Evolutionary conservation across 2,888 invertebrate genomes (phyloP).

Genomic region (Euphydryas editha): DNA sequence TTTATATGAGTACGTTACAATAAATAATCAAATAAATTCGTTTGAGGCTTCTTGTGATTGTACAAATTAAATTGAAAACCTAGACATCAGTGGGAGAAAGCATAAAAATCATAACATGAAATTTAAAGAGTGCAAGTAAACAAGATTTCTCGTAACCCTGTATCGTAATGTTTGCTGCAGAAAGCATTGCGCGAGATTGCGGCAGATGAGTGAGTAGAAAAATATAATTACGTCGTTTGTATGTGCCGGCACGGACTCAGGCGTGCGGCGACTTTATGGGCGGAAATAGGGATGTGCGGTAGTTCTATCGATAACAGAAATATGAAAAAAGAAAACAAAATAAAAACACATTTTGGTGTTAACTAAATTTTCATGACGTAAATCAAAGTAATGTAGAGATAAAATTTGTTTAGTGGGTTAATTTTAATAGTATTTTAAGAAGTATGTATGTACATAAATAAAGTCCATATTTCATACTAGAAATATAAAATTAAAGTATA

Average conservation of each 20-base stretch:
- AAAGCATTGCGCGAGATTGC: conserved; percentile 40
- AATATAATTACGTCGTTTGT: conserved; percentile 76
- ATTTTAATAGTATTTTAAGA: too few species aligned
- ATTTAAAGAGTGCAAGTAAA: conserved; percentile 12
- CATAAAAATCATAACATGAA: conserved; percentile 1
- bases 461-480: too few species aligned
- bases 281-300: conserved; percentile 24
- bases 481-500: too few species aligned
- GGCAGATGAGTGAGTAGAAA: conserved; percentile 50
- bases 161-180: conserved; percentile 42
- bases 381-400: too few species aligned
- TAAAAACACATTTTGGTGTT: too few species aligned
- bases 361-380: too few species aligned
- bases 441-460: too few species aligned
- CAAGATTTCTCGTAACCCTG: conserved; percentile 28
- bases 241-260: conserved; percentile 69
- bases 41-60: too few species aligned
- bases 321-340: background rate
- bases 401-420: too few species aligned
- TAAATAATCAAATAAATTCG: too few species aligned
- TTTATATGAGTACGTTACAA: too few species aligned
- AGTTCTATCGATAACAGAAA: background rate
- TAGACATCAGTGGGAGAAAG: background rate
- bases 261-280: conserved; percentile 60
- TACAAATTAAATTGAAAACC: too few species aligned